phyloP scores from a whole-genome alignment of 2,888 invertebrate genomes.

The Mycalesis mineus region DNA sequence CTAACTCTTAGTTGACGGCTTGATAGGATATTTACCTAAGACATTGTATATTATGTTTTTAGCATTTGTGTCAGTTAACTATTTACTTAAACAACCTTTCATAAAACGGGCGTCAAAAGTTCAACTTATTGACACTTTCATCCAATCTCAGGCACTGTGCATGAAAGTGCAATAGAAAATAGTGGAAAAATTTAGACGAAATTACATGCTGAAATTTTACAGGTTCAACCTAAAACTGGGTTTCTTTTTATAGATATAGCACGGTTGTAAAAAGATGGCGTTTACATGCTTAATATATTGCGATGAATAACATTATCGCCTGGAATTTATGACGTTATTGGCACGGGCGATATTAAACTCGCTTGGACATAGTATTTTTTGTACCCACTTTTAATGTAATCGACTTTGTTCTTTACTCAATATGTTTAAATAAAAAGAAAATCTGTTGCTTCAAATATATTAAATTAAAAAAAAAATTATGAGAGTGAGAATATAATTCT shows the following conservation, averaged over 20 bases:
- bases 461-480: too few species aligned
- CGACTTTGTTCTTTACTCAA: too few species aligned
- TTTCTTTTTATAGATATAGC: conserved; percentile 34
- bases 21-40: too few species aligned
- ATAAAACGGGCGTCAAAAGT: neutral
- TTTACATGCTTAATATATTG: conserved; percentile 35
- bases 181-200: conserved; percentile 17
- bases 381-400: too few species aligned
- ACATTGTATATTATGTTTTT: too few species aligned
- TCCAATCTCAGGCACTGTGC: neutral
- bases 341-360: neutral
- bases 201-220: conserved; percentile 32
- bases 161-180: neutral
- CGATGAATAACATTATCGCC: conserved; percentile 29
- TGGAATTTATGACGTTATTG: conserved; percentile 31
- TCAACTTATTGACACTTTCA: neutral
- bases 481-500: too few species aligned
- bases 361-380: too few species aligned
- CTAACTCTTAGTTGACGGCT: too few species aligned
- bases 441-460: too few species aligned
- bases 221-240: conserved; percentile 31
- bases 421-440: too few species aligned
- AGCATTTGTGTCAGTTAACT: too few species aligned
- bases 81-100: neutral
- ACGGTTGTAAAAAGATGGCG: conserved; percentile 34